Evolutionary conservation across 2,888 invertebrate genomes (phyloP).

Genomic region (Noctua janthe): DNA sequence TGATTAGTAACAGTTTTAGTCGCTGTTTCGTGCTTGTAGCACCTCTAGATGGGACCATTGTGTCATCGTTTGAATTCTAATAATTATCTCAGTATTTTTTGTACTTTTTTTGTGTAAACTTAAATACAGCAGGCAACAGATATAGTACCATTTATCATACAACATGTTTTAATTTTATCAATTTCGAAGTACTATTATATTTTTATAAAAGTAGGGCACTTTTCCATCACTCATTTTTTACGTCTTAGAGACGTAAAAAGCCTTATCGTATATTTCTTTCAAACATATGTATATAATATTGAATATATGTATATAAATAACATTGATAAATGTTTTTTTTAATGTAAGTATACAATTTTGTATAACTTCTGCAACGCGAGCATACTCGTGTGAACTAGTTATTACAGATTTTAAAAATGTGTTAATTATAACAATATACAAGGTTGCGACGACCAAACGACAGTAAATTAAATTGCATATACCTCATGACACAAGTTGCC

Average conservation of each 20-base stretch:
- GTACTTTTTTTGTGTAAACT: not conserved
- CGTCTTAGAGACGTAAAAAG: not conserved
- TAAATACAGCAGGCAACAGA: not conserved
- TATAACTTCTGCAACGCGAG: not conserved
- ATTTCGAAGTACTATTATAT: not conserved
- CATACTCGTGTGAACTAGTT: not conserved
- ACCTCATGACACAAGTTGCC: not conserved
- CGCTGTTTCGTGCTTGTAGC: not conserved
- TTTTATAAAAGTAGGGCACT: constrained; percentile 5
- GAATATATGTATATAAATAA: not conserved
- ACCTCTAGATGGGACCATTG: not conserved
- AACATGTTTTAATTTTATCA: not conserved
- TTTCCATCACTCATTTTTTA: not conserved
- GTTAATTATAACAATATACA: not conserved
- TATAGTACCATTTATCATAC: not conserved
- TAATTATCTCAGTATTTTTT: not conserved
- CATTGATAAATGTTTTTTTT: not conserved
- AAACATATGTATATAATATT: not conserved
- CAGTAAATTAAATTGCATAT: not conserved
- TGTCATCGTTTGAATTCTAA: not conserved
- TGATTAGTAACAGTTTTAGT: not conserved
- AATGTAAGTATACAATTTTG: not conserved
- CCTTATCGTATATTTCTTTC: not conserved
- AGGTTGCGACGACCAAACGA: not conserved
- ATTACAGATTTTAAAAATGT: not conserved